Evolutionary conservation across 2,888 invertebrate species (phyloP).

Genomic region (Microchrysa polita): DNA sequence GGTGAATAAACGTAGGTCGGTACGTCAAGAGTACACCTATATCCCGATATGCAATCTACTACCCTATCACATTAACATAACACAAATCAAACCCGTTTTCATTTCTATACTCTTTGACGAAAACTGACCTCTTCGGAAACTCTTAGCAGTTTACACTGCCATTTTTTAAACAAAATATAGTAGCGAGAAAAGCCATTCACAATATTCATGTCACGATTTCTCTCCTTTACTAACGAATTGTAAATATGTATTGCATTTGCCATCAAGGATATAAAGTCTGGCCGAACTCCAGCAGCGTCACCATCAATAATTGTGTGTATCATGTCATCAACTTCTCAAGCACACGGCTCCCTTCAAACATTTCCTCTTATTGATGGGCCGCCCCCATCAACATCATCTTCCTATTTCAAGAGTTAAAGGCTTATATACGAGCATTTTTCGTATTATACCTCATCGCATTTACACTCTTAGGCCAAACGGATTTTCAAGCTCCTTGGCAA

Average conservation of each 20-base stretch:
- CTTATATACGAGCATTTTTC: conserved; percentile 20
- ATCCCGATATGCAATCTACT: too few relatives aligned
- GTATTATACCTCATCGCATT: conserved; percentile 39
- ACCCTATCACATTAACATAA: too few relatives aligned
- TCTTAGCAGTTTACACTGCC: too few relatives aligned
- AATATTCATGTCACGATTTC: not conserved
- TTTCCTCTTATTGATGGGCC: conserved; percentile 13
- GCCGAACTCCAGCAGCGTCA: not conserved
- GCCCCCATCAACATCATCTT: conserved; percentile 22
- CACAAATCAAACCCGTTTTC: too few relatives aligned
- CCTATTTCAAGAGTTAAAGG: conserved; percentile 32
- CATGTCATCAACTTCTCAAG: conserved; percentile 41
- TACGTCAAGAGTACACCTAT: too few relatives aligned
- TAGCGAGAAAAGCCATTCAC: too few relatives aligned
- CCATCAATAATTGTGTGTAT: conserved; percentile 18
- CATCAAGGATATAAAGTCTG: not conserved
- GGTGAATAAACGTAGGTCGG: too few relatives aligned
- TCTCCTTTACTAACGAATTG: conserved; percentile 5
- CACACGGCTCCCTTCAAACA: conserved; percentile 25
- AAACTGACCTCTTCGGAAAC: too few relatives aligned
- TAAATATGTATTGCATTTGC: conserved; percentile 6
- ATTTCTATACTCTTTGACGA: too few relatives aligned
- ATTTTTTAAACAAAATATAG: too few relatives aligned
- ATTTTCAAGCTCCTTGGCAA: conserved; percentile 7
- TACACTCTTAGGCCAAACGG: conserved; percentile 29